A percentile compares a stretch with the other conserved stretches of the same genome.
Conservation (phyloP, 64 coral and sea anemone genomes). For the Montipora foliosa region DNA sequence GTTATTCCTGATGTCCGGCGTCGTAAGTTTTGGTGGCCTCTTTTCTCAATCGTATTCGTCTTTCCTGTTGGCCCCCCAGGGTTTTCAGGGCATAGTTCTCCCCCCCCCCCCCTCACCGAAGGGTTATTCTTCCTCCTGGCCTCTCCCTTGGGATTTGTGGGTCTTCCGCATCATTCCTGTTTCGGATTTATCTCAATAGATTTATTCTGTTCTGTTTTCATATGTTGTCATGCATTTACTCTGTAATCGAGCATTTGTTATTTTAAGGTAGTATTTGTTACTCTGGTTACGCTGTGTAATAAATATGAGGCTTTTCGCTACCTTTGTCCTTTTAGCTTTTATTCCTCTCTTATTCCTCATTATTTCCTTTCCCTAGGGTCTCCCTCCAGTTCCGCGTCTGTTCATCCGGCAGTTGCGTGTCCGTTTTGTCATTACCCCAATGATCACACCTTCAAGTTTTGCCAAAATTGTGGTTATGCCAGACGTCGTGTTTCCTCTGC, state of each 20-base stretch:
- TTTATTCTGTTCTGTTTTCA: background rate
- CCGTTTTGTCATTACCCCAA: slow-evolving; percentile 56
- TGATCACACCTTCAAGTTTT: slow-evolving; percentile 53
- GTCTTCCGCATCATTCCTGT: background rate
- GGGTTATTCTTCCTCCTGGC: background rate
- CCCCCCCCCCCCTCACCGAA: background rate
- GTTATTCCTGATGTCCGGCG: slow-evolving; percentile 10
- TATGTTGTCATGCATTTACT: background rate
- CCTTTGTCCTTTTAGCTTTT: background rate
- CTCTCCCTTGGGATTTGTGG: slow-evolving; percentile 56
- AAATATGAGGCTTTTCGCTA: background rate
- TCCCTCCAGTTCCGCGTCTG: background rate
- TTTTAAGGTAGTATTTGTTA: too few relatives aligned
- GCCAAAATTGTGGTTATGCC: slow-evolving; percentile 67
- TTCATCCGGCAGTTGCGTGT: slow-evolving; percentile 53
- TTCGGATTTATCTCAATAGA: slow-evolving; percentile 25
- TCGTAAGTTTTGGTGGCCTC: slow-evolving; percentile 53
- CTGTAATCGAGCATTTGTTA: background rate
- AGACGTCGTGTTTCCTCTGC: background rate
- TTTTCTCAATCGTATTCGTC: background rate
- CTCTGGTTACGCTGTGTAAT: background rate
- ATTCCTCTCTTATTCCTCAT: background rate
- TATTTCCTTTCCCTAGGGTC: too few relatives aligned
- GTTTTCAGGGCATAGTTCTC: background rate
- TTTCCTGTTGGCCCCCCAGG: slow-evolving; percentile 2